Conservation (phyloP, 2,113 vertebrate genomes). For the Petaurus breviceps region DNA sequence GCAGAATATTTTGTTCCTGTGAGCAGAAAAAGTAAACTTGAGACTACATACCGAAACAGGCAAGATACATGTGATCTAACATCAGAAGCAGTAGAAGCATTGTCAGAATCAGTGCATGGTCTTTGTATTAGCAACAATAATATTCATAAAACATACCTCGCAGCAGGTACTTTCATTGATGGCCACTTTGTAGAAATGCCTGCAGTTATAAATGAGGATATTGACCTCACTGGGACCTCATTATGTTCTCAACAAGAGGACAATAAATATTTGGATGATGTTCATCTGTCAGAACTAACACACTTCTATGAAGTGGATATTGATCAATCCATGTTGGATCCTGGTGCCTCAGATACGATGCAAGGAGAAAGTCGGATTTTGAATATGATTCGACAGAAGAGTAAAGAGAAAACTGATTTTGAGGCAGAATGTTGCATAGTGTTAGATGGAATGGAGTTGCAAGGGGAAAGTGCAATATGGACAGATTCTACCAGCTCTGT, state of each 20-base stretch:
- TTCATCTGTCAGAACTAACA: slow-evolving; percentile 98
- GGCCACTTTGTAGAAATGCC: slow-evolving; percentile 98
- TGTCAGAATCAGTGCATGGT: slow-evolving; percentile 92
- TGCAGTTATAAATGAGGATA: slow-evolving; percentile 90
- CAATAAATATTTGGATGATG: slow-evolving; percentile 95
- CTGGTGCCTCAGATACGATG: slow-evolving; percentile 99
- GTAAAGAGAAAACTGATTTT: slow-evolving; percentile 93
- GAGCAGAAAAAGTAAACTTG: slow-evolving; percentile 95
- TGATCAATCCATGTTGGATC: slow-evolving; percentile 99
- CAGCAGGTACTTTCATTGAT: slow-evolving; percentile 97
- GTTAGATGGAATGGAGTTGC: slow-evolving; percentile 97
- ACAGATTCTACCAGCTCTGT: slow-evolving; percentile 91
- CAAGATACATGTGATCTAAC: slow-evolving; percentile 84
- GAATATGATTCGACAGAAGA: slow-evolving; percentile 99
- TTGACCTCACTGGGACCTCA: slow-evolving; percentile 93
- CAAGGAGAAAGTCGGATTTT: slow-evolving; percentile 99
- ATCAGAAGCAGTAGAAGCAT: slow-evolving; percentile 86
- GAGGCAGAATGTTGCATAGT: slow-evolving; percentile 98
- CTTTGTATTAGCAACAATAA: slow-evolving; percentile 92
- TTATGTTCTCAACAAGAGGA: slow-evolving; percentile 96
- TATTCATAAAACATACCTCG: slow-evolving; percentile 93
- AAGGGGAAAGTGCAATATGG: slow-evolving; percentile 99
- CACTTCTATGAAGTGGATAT: slow-evolving; percentile 99
- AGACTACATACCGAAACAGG: slow-evolving; percentile 95
- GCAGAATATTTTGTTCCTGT: slow-evolving; percentile 96